phyloP scores from a whole-genome alignment of 92 coral and sea anemone genomes.

The Epizoanthus rinbou region DNA sequence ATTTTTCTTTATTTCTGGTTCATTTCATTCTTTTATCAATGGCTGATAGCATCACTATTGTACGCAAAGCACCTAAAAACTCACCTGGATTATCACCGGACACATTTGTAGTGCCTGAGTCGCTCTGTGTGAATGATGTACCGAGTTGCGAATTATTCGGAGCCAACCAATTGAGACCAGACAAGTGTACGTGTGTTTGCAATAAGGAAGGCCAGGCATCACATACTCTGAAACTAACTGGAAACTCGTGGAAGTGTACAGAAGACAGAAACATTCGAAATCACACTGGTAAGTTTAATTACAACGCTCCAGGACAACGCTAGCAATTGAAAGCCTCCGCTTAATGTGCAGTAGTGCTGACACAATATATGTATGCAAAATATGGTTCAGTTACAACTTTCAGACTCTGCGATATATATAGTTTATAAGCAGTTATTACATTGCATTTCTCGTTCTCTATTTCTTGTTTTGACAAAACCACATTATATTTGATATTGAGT shows the following conservation, averaged over 20 bases:
- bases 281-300: not conserved
- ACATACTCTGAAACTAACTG: not conserved
- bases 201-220: not conserved
- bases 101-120: not conserved
- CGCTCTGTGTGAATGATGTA: not conserved
- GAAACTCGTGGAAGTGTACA: conserved; percentile 1
- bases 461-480: not conserved
- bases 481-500: too few species aligned
- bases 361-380: too few species aligned
- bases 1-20: not conserved
- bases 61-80: not conserved
- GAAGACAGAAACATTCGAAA: not conserved
- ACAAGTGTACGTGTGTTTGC: not conserved
- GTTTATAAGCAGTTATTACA: too few species aligned
- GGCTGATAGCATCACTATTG: not conserved
- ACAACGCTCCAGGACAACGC: not conserved
- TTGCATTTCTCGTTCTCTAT: too few species aligned
- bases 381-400: too few species aligned
- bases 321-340: not conserved
- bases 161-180: not conserved
- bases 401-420: too few species aligned
- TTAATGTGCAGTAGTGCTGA: not conserved
- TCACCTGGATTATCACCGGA: not conserved
- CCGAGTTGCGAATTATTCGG: not conserved
- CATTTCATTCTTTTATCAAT: not conserved